Percentiles rank a stretch among this genome's conserved stretches.
Evolutionary conservation across 1,140 invertebrate genomes (phyloP).

Genomic region (Nymphalis io): DNA sequence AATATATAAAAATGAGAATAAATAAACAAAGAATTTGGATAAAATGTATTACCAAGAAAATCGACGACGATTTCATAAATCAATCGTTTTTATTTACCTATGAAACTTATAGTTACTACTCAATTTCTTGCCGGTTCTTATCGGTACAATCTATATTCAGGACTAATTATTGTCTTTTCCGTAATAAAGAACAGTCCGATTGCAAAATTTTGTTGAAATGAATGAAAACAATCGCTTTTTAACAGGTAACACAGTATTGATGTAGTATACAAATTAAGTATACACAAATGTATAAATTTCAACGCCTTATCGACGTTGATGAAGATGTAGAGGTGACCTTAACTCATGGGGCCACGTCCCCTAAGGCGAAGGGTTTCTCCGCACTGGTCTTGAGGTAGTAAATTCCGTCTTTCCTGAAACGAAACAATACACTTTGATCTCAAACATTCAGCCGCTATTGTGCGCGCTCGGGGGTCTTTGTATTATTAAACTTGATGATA

Average conservation of each 20-base stretch:
- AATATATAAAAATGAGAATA: too few relatives aligned
- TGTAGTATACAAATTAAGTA: background rate
- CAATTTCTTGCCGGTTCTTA: too few relatives aligned
- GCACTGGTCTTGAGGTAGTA: slow-evolving; percentile 74
- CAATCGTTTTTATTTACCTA: too few relatives aligned
- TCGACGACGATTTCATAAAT: too few relatives aligned
- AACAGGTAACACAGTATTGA: background rate
- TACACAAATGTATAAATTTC: background rate
- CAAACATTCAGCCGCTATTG: background rate
- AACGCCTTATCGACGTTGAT: background rate
- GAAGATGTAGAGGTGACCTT: slow-evolving; percentile 3
- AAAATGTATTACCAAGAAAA: too few relatives aligned
- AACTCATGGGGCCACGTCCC: slow-evolving; percentile 50
- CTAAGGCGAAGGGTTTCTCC: slow-evolving; percentile 67
- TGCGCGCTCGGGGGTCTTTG: background rate
- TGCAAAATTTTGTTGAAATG: background rate
- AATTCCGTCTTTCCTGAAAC: slow-evolving; percentile 75
- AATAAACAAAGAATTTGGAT: too few relatives aligned
- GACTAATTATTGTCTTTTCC: too few relatives aligned
- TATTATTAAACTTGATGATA: slow-evolving; percentile 6
- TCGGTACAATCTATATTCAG: too few relatives aligned
- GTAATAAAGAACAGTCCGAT: too few relatives aligned
- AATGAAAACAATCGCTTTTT: background rate
- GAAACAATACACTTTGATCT: slow-evolving; percentile 38
- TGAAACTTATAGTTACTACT: too few relatives aligned